Conservation (phyloP, 2,113 vertebrate genomes). For the Siniperca chuatsi region DNA sequence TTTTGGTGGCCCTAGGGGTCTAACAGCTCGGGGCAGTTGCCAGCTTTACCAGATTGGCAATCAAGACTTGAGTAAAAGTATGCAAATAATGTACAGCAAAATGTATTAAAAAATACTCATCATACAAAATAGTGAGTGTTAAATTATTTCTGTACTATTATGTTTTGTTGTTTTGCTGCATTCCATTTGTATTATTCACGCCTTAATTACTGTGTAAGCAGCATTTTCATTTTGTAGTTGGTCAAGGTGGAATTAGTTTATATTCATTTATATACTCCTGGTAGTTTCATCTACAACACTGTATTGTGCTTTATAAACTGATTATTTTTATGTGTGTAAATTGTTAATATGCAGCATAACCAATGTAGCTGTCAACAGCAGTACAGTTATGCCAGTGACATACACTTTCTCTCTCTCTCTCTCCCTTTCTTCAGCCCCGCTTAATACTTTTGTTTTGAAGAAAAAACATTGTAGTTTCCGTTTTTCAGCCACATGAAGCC, state of each 20-base stretch:
- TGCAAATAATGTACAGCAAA: too few relatives aligned
- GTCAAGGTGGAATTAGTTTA: background rate
- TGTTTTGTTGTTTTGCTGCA: background rate
- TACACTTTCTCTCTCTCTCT: background rate
- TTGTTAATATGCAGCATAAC: background rate
- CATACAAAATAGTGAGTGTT: background rate
- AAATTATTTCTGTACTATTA: background rate
- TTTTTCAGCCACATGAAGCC: rapidly evolving
- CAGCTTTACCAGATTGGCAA: too few relatives aligned
- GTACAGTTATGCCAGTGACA: background rate
- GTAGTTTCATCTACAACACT: background rate
- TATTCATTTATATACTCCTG: background rate
- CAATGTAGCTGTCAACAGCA: background rate
- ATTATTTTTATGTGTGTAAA: background rate
- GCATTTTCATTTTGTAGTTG: background rate
- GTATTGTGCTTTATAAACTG: background rate
- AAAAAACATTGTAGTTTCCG: background rate
- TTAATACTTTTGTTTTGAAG: slow-evolving; percentile 53
- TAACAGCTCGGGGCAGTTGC: too few relatives aligned
- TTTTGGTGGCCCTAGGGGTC: too few relatives aligned
- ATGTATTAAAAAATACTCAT: background rate
- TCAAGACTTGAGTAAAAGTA: too few relatives aligned
- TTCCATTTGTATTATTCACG: background rate
- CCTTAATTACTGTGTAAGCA: background rate
- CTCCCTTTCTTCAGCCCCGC: background rate